Base-by-base conservation (phyloP, 2,797 vertebrate genomes). In the Cossypha polioptera region DNA sequence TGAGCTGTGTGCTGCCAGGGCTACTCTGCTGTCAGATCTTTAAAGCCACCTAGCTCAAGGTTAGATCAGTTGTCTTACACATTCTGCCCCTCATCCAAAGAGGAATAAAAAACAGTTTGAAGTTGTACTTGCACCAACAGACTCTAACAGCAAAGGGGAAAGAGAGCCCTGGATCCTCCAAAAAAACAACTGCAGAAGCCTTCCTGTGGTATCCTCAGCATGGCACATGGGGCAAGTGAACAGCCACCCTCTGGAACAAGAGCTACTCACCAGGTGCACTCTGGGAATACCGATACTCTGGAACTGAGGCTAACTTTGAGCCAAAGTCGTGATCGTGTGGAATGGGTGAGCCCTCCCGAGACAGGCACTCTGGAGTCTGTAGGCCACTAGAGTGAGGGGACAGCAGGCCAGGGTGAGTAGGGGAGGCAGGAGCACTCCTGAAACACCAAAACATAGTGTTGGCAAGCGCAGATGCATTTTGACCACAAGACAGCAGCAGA, bases 341-440 rank as follows among this genome's bases (percentile, higher is more conserved):
- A 97, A 99, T 97, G 40, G 99, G 99, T 15, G 99, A 99, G 89
- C 99, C 99, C 96, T 99, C 99, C 88, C 99, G 98, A 57, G 99
- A 99, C 92, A 99, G 98, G 98, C 99, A 99, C 96, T 99, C 99
- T 16, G 99, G 99, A 61, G 99, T 99, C 98, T 99, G 99, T 85
- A 99, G 98, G 93, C 99, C 99, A 42, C 99, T 99, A 86, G 99
- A 99, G 73, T 98, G 98, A 33, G 99, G 99, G 75, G 99, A 99
- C 93, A 99, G 98, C 69, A 99, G 98, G 90, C 99, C 99, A 43
- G 99, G 99, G 95, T 99, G 99, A 77, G 99, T 99, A 24, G 99
- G 99, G 17, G 99, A 99, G 11, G 99, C 99, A 12, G 99, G 99
- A 53, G 99, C 99, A 40, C 99, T 99, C 98, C 99, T 99, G 95